Evolutionary conservation across 2,888 invertebrate genomes (phyloP).

Genomic region (Lasioglossum villosulum): DNA sequence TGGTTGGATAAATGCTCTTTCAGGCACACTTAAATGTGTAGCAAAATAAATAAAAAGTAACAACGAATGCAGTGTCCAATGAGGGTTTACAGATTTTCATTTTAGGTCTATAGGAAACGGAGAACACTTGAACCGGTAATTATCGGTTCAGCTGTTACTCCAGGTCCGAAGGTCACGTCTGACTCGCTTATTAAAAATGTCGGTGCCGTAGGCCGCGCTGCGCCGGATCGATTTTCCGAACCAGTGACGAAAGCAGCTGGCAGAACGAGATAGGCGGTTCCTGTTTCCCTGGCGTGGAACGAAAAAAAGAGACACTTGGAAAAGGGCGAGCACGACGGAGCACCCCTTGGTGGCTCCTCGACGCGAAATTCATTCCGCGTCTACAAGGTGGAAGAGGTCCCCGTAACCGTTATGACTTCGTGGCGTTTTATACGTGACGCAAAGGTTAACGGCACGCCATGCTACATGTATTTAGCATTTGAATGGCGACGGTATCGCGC

Average conservation of each 20-base stretch:
- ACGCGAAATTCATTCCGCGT: constrained; percentile 63
- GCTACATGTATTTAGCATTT: constrained; percentile 54
- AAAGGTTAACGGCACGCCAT: constrained; percentile 59
- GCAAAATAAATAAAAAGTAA: no score
- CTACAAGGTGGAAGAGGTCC: constrained; percentile 60
- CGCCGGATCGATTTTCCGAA: constrained; percentile 48
- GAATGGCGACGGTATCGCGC: constrained; percentile 45
- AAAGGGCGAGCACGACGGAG: constrained; percentile 38
- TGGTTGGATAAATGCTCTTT: no score
- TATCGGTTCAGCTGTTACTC: constrained; percentile 15
- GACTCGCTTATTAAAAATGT: constrained; percentile 46
- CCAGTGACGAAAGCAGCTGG: constrained; percentile 53
- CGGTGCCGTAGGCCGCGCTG: neutral
- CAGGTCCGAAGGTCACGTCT: neutral
- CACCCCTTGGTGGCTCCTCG: constrained; percentile 57
- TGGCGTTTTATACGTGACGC: constrained; percentile 60
- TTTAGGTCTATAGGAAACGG: neutral
- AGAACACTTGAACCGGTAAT: neutral
- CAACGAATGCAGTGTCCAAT: no score
- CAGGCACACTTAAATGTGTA: no score
- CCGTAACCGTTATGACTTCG: constrained; percentile 70
- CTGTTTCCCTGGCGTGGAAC: constrained; percentile 43
- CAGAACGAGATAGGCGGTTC: constrained; percentile 59
- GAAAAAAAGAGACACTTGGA: neutral
- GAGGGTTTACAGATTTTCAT: neutral